These are phyloP conservation scores for Tilapia sparmanii DNA, from an alignment of 2,113 vertebrate species.

Conservation along the genomic window DNA sequence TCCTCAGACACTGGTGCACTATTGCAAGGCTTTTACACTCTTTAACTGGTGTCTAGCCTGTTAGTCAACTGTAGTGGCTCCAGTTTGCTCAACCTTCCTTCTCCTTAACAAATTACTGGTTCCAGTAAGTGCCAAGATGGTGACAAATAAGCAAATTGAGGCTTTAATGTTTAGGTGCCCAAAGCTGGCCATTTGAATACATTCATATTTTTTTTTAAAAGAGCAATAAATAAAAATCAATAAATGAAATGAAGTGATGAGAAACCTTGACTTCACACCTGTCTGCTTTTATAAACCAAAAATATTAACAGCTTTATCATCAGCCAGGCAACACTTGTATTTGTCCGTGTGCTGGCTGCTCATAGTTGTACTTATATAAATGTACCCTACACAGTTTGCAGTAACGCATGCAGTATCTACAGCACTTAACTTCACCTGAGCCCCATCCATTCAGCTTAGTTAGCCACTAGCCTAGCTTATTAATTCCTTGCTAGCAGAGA, in stretches of 20 bases:
- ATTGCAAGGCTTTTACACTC: neutral
- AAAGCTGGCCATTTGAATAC: neutral
- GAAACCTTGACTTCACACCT: neutral
- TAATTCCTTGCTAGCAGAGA: conserved; percentile 35
- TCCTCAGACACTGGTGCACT: neutral
- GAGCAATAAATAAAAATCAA: neutral
- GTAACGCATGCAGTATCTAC: neutral
- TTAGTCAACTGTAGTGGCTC: neutral
- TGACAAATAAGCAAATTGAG: neutral
- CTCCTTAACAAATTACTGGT: neutral
- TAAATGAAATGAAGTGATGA: neutral
- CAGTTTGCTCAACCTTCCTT: neutral
- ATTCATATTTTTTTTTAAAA: neutral
- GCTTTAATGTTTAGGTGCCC: neutral
- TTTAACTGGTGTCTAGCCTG: neutral
- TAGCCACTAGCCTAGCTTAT: conserved; percentile 55
- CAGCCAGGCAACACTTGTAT: neutral
- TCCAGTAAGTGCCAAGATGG: neutral
- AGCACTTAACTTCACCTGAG: conserved; percentile 21
- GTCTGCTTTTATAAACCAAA: neutral
- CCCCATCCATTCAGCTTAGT: neutral
- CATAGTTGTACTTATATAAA: neutral
- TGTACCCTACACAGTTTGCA: neutral
- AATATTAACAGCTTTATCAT: neutral
- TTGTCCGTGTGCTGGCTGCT: neutral